Base-by-base conservation (phyloP, 1,140 invertebrate genomes). In the Megalonaias nervosa region DNA sequence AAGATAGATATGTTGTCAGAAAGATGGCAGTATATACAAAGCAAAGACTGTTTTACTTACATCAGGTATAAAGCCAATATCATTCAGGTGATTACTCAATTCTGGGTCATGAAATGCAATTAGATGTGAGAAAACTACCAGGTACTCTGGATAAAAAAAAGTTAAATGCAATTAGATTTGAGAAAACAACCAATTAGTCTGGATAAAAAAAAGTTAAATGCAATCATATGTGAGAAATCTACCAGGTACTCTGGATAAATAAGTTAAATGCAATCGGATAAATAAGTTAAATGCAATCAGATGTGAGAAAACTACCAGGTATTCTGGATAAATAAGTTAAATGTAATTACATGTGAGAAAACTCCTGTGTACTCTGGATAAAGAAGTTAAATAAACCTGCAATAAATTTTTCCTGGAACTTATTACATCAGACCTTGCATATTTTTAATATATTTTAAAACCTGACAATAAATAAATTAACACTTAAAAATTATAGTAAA, bases 31-130 rank as follows among this genome's bases (percentile, higher is more conserved):
- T 48, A 48, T 48, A 48, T 48, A 48, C 38, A 48, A 48, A 48
- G 11, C 38, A 6, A 48, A 9, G 38, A 48, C 38, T 48, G 38
- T 48, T 67, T 14, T 58, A 86, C 89, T 87, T 87, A 92, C 91
- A 85, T 99, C 97, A 0, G 98, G 97, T 83, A 98, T 96, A 90
- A 99, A 99, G 84, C 95, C 96, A 82, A 99, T 99, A 12, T 94
- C 94, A 83, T 95, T 93, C 58, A 99, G 92, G 92, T 99, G 98
- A 90, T 95, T 97, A 0, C 96, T 96, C 64, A 99, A 91, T 71
- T 95, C 93, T 15, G 98, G 96, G 91, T 99, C 98, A 88, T 99
- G 96, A 90, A 98, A 99, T 75, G 97, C 94, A 67, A 98, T 95
- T 76, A 99, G 93, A 90, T 99, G 97, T 75, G 96, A 97, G 92